Conservation (phyloP, 1,140 invertebrate species). For the Mya arenaria region DNA sequence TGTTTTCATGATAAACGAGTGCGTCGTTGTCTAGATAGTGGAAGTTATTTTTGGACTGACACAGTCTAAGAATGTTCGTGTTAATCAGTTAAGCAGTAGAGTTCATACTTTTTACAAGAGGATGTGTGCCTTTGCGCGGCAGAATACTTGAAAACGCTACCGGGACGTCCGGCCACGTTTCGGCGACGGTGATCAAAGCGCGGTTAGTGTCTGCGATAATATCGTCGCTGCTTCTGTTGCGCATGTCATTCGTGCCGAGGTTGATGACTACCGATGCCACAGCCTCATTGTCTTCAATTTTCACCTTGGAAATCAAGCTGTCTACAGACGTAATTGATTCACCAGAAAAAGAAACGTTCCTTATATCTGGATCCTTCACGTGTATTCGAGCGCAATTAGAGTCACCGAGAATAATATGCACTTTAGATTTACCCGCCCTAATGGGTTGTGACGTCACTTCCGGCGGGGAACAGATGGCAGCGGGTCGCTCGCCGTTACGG, state of each 20-base stretch:
- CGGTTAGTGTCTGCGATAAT: neutral
- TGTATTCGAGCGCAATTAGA: neutral
- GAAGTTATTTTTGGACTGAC: too few species aligned
- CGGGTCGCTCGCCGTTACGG: too few species aligned
- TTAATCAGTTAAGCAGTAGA: too few species aligned
- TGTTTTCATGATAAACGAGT: too few species aligned
- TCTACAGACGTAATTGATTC: neutral
- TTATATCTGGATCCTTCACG: neutral
- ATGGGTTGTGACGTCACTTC: too few species aligned
- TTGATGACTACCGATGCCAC: neutral
- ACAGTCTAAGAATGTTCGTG: too few species aligned
- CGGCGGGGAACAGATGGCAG: too few species aligned
- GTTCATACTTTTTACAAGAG: too few species aligned
- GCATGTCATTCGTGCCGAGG: neutral
- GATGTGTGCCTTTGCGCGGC: too few species aligned
- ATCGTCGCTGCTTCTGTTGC: neutral
- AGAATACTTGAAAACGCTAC: too few species aligned
- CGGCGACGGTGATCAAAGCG: neutral
- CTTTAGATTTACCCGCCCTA: too few species aligned
- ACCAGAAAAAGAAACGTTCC: neutral
- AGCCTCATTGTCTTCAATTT: neutral
- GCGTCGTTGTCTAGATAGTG: too few species aligned
- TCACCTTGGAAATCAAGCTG: neutral
- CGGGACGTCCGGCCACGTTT: neutral
- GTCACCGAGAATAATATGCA: constrained; percentile 1